Percentiles rank a stretch among this genome's conserved stretches.
Conservation (phyloP, 1,140 invertebrate genomes). For the Drosophila neocordata region DNA sequence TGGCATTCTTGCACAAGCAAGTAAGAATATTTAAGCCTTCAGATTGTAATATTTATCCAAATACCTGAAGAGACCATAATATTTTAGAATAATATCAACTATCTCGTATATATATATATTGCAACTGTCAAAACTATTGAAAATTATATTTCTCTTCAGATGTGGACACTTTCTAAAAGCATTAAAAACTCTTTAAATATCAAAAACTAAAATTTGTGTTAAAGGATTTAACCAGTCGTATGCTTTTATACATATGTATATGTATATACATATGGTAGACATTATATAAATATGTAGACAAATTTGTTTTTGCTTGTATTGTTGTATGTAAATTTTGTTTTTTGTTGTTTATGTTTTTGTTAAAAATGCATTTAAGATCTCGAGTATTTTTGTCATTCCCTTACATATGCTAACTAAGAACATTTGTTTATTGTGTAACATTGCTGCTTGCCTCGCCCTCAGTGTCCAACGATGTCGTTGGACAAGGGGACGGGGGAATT, state of each 20-base stretch:
- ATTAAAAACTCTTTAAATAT: background rate
- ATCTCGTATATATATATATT: too few species aligned
- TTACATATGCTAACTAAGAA: conserved; percentile 68
- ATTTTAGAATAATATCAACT: background rate
- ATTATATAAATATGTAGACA: conserved; percentile 8
- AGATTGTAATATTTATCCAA: background rate
- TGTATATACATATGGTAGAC: conserved; percentile 32
- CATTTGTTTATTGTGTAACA: conserved; percentile 32
- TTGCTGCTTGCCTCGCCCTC: conserved; percentile 18
- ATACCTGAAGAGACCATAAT: too few species aligned
- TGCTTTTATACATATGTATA: conserved; percentile 22
- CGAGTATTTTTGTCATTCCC: conserved; percentile 76
- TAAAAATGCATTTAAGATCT: conserved; percentile 74
- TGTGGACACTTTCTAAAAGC: background rate
- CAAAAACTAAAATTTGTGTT: background rate
- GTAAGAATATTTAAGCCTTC: background rate
- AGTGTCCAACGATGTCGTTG: background rate
- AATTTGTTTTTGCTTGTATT: background rate
- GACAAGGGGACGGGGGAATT: conserved; percentile 50
- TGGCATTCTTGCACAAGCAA: too few species aligned
- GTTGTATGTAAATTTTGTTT: background rate
- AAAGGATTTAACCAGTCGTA: background rate
- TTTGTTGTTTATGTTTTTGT: conserved; percentile 60
- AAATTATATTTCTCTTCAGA: background rate
- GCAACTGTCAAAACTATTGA: too few species aligned